Conservation (phyloP, 2,888 invertebrate species). For the Pycnomerus fuliginosus region DNA sequence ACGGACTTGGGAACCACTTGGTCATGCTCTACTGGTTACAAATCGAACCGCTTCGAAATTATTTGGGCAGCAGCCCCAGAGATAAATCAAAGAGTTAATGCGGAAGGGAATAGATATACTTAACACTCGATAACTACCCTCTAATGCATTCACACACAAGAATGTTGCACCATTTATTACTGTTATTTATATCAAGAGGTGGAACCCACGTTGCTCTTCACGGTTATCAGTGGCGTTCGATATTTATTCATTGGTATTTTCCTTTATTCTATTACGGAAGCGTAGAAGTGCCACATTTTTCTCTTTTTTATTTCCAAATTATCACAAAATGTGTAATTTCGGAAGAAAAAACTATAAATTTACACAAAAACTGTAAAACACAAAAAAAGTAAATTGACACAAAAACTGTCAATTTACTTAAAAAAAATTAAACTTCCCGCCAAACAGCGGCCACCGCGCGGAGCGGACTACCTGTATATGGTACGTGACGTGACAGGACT, state of each 20-base stretch:
- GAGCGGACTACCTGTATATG: no score
- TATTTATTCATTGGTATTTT: neutral
- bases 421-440: no score
- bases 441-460: no score
- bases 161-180: slow-evolving; percentile 45
- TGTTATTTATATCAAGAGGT: slow-evolving; percentile 41
- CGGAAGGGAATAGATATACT: slow-evolving; percentile 41
- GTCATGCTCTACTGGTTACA: slow-evolving; percentile 20
- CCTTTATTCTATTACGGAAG: no score
- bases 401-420: no score
- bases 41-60: slow-evolving; percentile 18
- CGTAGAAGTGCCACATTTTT: no score
- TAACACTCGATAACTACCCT: slow-evolving; percentile 44
- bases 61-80: slow-evolving; percentile 1
- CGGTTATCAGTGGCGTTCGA: slow-evolving; percentile 17
- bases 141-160: slow-evolving; percentile 34
- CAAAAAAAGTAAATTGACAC: no score
- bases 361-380: no score
- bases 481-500: no score
- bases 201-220: slow-evolving; percentile 32
- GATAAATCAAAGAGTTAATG: slow-evolving; percentile 40
- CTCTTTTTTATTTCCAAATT: no score
- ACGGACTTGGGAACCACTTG: slow-evolving; percentile 21
- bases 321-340: no score
- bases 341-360: no score